phyloP scores from a whole-genome alignment of 2,888 invertebrate genomes.

The Abrostola tripartita region DNA sequence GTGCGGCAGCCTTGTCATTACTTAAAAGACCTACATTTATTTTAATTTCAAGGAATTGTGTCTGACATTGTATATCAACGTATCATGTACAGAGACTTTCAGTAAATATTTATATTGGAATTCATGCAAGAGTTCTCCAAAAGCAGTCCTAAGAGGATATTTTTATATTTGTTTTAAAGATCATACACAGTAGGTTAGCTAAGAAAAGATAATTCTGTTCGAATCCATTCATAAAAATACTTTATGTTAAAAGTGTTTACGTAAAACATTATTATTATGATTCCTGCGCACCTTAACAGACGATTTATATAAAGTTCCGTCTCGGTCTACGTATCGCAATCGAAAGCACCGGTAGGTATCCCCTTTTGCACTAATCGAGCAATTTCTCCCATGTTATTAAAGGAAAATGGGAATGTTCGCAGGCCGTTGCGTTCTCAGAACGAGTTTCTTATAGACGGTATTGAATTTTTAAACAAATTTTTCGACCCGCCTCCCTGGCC shows the following conservation, averaged over 20 bases:
- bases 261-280: slow-evolving; percentile 13
- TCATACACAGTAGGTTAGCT: too few relatives aligned
- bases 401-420: slow-evolving; percentile 85
- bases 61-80: too few relatives aligned
- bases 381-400: slow-evolving; percentile 86
- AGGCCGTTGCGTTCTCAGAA: slow-evolving; percentile 84
- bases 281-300: slow-evolving; percentile 47
- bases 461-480: slow-evolving; percentile 87
- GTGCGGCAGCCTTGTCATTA: too few relatives aligned
- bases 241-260: neutral
- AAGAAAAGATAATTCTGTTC: too few relatives aligned
- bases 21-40: too few relatives aligned
- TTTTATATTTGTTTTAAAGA: too few relatives aligned
- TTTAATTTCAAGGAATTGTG: too few relatives aligned
- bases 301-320: slow-evolving; percentile 60
- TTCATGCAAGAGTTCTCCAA: too few relatives aligned
- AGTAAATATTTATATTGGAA: too few relatives aligned
- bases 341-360: slow-evolving; percentile 72
- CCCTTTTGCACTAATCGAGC: slow-evolving; percentile 83
- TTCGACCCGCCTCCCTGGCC: slow-evolving; percentile 75
- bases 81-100: too few relatives aligned
- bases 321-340: slow-evolving; percentile 69
- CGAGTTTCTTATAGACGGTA: slow-evolving; percentile 85
- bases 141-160: too few relatives aligned
- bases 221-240: neutral